Percentiles rank a stretch among this genome's conserved stretches.
Conservation (phyloP, 1,140 invertebrate genomes). For the Zaprionus ornatus region DNA sequence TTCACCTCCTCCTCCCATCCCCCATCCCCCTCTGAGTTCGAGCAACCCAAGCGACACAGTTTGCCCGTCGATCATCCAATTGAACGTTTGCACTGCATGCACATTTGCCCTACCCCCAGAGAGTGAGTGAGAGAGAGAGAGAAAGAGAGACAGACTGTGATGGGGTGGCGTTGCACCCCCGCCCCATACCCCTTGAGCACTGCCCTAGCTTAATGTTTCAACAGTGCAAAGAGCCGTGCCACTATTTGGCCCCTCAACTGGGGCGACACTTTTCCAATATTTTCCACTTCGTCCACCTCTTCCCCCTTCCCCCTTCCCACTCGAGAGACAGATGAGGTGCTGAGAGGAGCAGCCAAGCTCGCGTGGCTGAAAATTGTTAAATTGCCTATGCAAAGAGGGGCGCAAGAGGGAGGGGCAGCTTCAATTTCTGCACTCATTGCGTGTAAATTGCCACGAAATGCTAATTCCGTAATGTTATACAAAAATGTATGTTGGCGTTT, state of each 20-base stretch:
- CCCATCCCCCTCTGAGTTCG: neutral
- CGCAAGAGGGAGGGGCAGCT: neutral
- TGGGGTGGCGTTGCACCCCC: conserved; percentile 4
- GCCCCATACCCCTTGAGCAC: too few relatives aligned
- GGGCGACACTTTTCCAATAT: conserved; percentile 67
- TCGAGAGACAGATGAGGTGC: conserved; percentile 53
- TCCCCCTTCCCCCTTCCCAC: neutral
- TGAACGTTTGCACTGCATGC: conserved; percentile 76
- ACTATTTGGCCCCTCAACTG: conserved; percentile 78
- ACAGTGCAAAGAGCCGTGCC: conserved; percentile 72
- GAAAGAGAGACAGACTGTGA: neutral
- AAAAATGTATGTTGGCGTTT: conserved; percentile 50
- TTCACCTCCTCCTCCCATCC: neutral
- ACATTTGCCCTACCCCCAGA: conserved; percentile 46
- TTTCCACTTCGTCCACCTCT: conserved; percentile 28
- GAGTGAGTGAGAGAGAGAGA: neutral
- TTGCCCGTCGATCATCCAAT: conserved; percentile 81
- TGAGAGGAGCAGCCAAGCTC: conserved; percentile 42
- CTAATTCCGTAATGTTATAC: conserved; percentile 45
- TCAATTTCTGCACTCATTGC: conserved; percentile 55
- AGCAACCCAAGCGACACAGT: neutral
- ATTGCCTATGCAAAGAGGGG: neutral
- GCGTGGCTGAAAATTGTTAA: conserved; percentile 62
- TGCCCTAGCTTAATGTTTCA: neutral
- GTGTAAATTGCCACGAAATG: conserved; percentile 70